phyloP scores from a whole-genome alignment of 35 echinoderm and acorn worm species.

The Chiridota heheva region DNA sequence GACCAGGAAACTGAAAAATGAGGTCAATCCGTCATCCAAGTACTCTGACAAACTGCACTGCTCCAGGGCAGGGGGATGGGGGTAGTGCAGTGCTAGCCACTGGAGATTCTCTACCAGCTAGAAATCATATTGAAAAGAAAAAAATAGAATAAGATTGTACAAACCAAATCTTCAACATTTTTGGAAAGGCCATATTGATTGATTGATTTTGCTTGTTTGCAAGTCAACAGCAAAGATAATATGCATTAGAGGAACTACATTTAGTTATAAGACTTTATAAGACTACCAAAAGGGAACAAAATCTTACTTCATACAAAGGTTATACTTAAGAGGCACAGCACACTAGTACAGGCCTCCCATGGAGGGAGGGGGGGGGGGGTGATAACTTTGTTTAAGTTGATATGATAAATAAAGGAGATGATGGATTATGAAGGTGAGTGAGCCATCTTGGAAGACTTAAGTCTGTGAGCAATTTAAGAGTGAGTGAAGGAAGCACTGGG shows the following conservation, averaged over 20 bases:
- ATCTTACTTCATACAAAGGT: too few species aligned
- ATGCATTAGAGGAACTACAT: not conserved
- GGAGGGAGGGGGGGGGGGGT: too few species aligned
- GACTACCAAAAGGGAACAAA: not conserved
- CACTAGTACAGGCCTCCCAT: too few species aligned
- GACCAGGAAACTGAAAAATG: constrained; percentile 63
- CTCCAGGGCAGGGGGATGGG: constrained; percentile 12
- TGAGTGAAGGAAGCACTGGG: too few species aligned
- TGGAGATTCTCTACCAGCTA: constrained; percentile 59
- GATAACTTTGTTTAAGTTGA: too few species aligned
- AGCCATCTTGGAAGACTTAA: too few species aligned
- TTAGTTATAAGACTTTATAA: not conserved
- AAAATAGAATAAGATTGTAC: not conserved
- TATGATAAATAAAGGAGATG: too few species aligned
- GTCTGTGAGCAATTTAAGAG: too few species aligned
- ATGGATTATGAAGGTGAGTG: too few species aligned
- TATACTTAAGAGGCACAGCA: too few species aligned
- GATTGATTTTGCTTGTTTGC: not conserved
- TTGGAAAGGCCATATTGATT: not conserved
- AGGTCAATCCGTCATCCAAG: constrained; percentile 63
- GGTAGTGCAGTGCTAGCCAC: constrained; percentile 63
- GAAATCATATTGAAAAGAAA: not conserved
- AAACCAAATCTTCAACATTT: not conserved
- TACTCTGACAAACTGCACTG: constrained; percentile 50
- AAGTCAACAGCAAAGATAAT: not conserved